Conservation (phyloP, 2,888 invertebrate species). For the Sesia bembeciformis region DNA sequence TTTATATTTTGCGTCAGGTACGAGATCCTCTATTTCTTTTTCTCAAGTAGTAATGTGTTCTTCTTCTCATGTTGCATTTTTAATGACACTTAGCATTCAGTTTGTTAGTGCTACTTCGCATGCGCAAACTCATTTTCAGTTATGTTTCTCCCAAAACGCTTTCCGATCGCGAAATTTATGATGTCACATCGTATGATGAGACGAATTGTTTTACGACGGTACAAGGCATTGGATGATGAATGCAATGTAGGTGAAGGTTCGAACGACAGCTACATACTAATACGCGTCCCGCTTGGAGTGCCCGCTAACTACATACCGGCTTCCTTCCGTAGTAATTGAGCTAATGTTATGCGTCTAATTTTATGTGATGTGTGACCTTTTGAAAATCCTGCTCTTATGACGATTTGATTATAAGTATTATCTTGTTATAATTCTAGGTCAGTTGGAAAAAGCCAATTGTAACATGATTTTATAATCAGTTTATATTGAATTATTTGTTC, state of each 20-base stretch:
- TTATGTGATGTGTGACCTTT: background rate
- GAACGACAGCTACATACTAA: slow-evolving; percentile 32
- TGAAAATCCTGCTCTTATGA: background rate
- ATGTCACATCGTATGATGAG: background rate
- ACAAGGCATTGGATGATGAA: background rate
- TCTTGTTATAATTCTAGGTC: too few species aligned
- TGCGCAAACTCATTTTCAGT: background rate
- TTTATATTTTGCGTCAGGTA: too few species aligned
- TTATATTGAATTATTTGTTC: too few species aligned
- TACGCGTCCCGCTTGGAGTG: slow-evolving; percentile 7
- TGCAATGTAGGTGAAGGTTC: slow-evolving; percentile 36
- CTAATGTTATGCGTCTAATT: background rate
- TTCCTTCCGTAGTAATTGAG: slow-evolving; percentile 18
- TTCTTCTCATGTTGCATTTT: too few species aligned
- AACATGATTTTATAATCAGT: too few species aligned
- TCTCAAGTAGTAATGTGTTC: too few species aligned
- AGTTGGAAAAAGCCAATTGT: too few species aligned
- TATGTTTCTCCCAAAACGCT: background rate
- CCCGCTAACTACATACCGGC: slow-evolving; percentile 2
- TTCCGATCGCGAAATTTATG: background rate
- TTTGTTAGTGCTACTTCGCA: too few species aligned
- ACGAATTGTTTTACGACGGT: background rate
- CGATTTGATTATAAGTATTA: background rate
- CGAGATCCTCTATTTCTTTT: too few species aligned
- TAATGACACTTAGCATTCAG: too few species aligned